Conservation (phyloP, 2,888 invertebrate genomes). For the Neuroscelio doddi region DNA sequence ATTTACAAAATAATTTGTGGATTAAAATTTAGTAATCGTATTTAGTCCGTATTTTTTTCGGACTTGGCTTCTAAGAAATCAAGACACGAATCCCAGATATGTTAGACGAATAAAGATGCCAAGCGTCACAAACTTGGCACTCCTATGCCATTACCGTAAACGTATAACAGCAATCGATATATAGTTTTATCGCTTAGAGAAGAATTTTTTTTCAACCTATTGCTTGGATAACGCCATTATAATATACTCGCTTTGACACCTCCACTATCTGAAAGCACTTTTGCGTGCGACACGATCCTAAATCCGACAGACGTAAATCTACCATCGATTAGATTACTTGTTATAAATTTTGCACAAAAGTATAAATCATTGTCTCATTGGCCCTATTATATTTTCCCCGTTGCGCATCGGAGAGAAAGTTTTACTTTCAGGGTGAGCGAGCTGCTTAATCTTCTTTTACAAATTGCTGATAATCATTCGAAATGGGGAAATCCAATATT, state of each 20-base stretch:
- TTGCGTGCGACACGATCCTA: slow-evolving; percentile 37
- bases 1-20: no score
- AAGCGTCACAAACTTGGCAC: slow-evolving; percentile 12
- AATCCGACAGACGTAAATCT: slow-evolving; percentile 38
- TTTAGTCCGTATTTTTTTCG: no score
- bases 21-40: no score
- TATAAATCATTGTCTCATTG: slow-evolving; percentile 39
- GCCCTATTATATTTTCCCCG: slow-evolving; percentile 39
- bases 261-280: slow-evolving; percentile 39
- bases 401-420: slow-evolving; percentile 38
- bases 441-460: slow-evolving; percentile 39
- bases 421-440: slow-evolving; percentile 28
- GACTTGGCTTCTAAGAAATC: slow-evolving; percentile 5
- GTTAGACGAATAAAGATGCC: slow-evolving; percentile 20
- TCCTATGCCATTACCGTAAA: slow-evolving; percentile 26
- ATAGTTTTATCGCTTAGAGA: slow-evolving; percentile 25
- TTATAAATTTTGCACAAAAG: slow-evolving; percentile 29
- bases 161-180: slow-evolving; percentile 27
- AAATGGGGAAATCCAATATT: slow-evolving; percentile 7
- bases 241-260: slow-evolving; percentile 44
- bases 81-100: slow-evolving; percentile 27
- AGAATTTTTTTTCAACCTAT: slow-evolving; percentile 23
- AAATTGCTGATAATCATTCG: slow-evolving; percentile 25
- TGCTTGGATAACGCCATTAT: slow-evolving; percentile 36
- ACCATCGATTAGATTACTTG: slow-evolving; percentile 33